Conservation (phyloP, 2,113 vertebrate genomes). For the Entelurus aequoreus region DNA sequence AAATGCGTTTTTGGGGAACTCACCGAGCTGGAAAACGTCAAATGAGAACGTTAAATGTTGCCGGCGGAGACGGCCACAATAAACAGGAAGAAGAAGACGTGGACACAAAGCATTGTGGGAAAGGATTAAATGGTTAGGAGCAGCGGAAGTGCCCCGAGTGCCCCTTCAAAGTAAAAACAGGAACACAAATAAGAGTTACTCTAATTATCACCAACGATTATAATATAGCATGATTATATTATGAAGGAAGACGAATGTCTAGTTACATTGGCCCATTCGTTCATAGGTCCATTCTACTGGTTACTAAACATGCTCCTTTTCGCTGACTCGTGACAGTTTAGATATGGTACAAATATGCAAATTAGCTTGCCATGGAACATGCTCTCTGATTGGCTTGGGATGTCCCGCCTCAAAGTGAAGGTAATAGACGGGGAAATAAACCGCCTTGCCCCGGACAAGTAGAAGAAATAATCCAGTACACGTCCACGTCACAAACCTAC, state of each 20-base stretch:
- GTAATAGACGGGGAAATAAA: too few relatives aligned
- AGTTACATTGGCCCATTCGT: too few relatives aligned
- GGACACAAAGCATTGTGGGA: conserved; percentile 70
- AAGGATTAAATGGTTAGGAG: conserved; percentile 64
- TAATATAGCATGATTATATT: too few relatives aligned
- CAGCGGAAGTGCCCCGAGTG: conserved; percentile 34
- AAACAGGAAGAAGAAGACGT: conserved; percentile 69
- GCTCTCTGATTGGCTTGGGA: not conserved
- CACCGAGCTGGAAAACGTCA: conserved; percentile 30
- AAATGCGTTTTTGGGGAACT: conserved; percentile 24
- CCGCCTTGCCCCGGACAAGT: too few relatives aligned
- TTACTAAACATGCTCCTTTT: too few relatives aligned
- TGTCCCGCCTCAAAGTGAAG: not conserved
- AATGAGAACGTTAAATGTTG: not conserved
- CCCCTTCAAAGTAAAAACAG: conserved; percentile 43
- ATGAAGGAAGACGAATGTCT: too few relatives aligned
- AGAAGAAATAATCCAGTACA: not conserved
- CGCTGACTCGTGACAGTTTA: not conserved
- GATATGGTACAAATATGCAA: not conserved
- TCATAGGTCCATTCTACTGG: too few relatives aligned
- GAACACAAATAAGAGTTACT: not conserved
- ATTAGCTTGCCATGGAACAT: not conserved
- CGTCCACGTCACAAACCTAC: not conserved
- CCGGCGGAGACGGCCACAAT: conserved; percentile 51
- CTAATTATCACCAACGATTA: too few relatives aligned